These are phyloP conservation scores for Diadumene lineata DNA, from an alignment of 92 coral and sea anemone genomes.

Conservation along the genomic window DNA sequence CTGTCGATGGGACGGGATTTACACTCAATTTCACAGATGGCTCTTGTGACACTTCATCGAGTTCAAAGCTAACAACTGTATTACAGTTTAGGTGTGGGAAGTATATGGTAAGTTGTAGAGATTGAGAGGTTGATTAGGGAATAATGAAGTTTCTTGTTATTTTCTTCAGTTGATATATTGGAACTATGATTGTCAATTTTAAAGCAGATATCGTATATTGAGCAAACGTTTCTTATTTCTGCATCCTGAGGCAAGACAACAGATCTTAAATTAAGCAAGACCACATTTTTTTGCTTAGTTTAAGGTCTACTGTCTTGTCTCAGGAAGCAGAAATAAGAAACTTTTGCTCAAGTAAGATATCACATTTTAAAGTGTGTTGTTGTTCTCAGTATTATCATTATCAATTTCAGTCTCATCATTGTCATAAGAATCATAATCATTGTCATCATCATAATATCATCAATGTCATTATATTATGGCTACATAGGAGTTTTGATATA, in stretches of 20 bases:
- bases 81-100: slow-evolving; percentile 76
- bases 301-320: too few relatives aligned
- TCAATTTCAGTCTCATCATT: too few relatives aligned
- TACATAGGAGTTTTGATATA: too few relatives aligned
- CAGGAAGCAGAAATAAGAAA: too few relatives aligned
- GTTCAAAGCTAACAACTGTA: slow-evolving; percentile 37
- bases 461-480: background rate
- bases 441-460: background rate
- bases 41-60: slow-evolving; percentile 22
- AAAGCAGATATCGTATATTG: too few relatives aligned
- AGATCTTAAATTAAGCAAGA: too few relatives aligned
- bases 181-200: too few relatives aligned
- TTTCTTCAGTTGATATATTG: too few relatives aligned
- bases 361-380: background rate
- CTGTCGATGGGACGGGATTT: slow-evolving; percentile 60
- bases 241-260: too few relatives aligned
- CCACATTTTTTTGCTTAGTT: too few relatives aligned
- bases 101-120: slow-evolving; percentile 52
- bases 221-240: too few relatives aligned
- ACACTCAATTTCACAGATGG: slow-evolving; percentile 42
- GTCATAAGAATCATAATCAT: background rate
- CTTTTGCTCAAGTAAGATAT: background rate
- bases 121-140: background rate
- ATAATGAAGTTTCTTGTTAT: background rate
- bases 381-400: background rate